A percentile compares a stretch with the other conserved stretches of the same genome.
Evolutionary conservation across 2,797 vertebrate species (phyloP).

Genomic region (Coregonus ussuriensis): DNA sequence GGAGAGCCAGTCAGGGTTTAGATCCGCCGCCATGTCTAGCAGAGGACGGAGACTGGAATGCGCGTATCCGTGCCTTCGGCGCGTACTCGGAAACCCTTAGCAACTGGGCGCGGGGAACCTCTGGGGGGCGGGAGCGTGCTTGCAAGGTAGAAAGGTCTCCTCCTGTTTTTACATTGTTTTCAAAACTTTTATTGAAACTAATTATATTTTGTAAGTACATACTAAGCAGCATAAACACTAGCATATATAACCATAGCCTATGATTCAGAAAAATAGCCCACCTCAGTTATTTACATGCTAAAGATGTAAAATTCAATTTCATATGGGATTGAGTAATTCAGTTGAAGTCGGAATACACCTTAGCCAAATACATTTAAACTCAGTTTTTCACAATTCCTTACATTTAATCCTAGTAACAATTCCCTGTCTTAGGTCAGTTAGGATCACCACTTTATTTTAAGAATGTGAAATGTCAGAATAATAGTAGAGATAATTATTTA

Average conservation of each 20-base stretch:
- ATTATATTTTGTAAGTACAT: neutral
- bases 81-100: conserved; percentile 43
- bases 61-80: conserved; percentile 64
- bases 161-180: neutral
- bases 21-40: conserved; percentile 93
- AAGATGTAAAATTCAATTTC: neutral
- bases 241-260: neutral
- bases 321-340: neutral
- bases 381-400: too few species aligned
- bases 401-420: too few species aligned
- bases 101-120: conserved; percentile 46
- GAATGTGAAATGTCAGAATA: too few species aligned
- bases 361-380: too few species aligned
- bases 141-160: neutral
- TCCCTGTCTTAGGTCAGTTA: too few species aligned
- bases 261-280: too few species aligned
- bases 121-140: conserved; percentile 44
- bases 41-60: conserved; percentile 53
- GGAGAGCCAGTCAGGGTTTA: conserved; percentile 86
- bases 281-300: neutral
- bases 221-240: neutral
- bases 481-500: too few species aligned
- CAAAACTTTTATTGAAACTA: neutral
- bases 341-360: too few species aligned
- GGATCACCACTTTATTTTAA: too few species aligned